phyloP scores from a whole-genome alignment of 1,140 invertebrate species.

The Drosophila subobscura region DNA sequence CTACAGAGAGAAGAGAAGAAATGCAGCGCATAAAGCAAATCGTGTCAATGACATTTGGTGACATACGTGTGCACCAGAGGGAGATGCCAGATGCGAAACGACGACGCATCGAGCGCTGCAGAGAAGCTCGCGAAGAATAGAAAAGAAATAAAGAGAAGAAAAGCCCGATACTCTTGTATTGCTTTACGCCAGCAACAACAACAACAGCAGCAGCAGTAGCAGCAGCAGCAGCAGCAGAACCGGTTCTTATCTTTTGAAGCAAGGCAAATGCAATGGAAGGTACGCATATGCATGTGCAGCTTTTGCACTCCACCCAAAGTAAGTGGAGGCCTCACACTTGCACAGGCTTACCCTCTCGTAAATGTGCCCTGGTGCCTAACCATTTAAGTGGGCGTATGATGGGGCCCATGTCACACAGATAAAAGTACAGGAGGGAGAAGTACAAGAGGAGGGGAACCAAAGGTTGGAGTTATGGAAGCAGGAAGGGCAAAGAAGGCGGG shows the following conservation, averaged over 20 bases:
- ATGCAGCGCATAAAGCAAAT: conserved; percentile 76
- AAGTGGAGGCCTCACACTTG: too few relatives aligned
- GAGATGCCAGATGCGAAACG: conserved; percentile 20
- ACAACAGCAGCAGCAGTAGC: conserved; percentile 12
- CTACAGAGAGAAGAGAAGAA: conserved; percentile 38
- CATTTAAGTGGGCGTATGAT: conserved; percentile 51
- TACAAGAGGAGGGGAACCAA: too few relatives aligned
- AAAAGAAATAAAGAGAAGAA: conserved; percentile 25
- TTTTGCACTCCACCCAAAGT: too few relatives aligned
- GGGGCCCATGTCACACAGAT: conserved; percentile 31
- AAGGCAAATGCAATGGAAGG: too few relatives aligned
- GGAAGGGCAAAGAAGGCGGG: not conserved
- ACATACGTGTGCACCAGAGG: conserved; percentile 50
- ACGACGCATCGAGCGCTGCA: conserved; percentile 1
- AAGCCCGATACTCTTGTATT: conserved; percentile 44
- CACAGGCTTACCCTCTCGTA: conserved; percentile 7
- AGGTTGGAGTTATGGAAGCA: conserved; percentile 1
- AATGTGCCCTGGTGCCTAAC: conserved; percentile 12
- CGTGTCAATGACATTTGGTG: conserved; percentile 80
- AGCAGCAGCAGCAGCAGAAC: conserved; percentile 17
- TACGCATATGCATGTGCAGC: too few relatives aligned
- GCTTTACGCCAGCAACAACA: conserved; percentile 29
- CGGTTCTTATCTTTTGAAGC: not conserved
- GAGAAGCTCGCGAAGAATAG: conserved; percentile 27
- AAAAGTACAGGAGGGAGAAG: not conserved